Percentiles rank a stretch among this genome's conserved stretches.
Conservation (phyloP, 2,113 vertebrate species). For the Okapia johnstoni region DNA sequence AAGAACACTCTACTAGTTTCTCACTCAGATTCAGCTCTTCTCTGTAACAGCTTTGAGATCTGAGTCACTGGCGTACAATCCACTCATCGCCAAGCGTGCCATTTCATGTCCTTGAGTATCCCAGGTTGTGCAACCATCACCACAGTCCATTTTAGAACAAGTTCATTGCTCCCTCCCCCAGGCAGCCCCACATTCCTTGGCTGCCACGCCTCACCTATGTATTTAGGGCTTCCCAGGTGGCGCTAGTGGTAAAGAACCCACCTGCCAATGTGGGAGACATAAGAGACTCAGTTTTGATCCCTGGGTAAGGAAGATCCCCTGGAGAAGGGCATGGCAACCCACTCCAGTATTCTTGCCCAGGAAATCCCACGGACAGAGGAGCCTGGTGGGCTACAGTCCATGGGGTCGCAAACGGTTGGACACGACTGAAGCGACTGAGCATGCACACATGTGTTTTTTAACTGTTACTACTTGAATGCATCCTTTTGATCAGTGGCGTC, state of each 20-base stretch:
- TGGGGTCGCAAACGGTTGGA: background rate
- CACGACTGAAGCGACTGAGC: background rate
- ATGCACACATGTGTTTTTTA: background rate
- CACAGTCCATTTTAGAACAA: background rate
- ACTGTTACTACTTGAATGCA: background rate
- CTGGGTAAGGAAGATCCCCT: background rate
- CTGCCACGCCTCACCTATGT: rapidly evolving
- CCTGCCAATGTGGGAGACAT: background rate
- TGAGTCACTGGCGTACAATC: rapidly evolving
- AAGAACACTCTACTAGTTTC: rapidly evolving
- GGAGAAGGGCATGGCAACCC: background rate
- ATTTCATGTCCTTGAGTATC: background rate
- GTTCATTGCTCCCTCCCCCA: background rate
- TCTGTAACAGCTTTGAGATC: no score
- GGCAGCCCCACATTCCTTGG: background rate
- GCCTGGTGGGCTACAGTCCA: background rate
- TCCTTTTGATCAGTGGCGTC: background rate
- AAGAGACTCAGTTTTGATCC: background rate
- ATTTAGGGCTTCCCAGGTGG: background rate
- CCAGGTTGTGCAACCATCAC: background rate
- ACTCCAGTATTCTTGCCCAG: background rate
- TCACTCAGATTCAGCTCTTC: no score
- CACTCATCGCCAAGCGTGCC: rapidly evolving
- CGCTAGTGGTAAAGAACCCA: background rate
- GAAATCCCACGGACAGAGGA: background rate